These are phyloP conservation scores for Apteryx mantelli DNA, from an alignment of 2,113 vertebrate species.

Conservation along the genomic window DNA sequence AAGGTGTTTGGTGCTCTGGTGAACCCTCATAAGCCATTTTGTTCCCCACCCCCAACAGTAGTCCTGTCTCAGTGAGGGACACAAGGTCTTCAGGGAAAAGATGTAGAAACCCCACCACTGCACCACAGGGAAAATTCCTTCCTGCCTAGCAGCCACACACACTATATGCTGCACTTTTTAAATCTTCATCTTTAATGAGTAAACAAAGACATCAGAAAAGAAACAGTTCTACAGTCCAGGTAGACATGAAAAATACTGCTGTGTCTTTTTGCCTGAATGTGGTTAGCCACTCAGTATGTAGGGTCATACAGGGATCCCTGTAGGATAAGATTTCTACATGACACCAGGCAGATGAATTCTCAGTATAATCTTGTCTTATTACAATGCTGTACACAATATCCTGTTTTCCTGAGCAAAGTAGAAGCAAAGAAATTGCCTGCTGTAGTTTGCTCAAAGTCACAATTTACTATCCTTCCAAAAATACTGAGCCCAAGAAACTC, in stretches of 20 bases:
- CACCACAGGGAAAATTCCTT: background rate
- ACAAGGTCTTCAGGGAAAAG: background rate
- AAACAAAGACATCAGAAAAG: background rate
- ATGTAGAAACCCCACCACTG: background rate
- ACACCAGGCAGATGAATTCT: background rate
- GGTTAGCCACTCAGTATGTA: rapidly evolving
- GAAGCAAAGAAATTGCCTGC: background rate
- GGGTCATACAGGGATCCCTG: background rate
- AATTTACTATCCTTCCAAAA: background rate
- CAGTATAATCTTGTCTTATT: background rate
- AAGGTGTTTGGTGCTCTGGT: background rate
- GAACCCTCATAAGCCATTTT: background rate
- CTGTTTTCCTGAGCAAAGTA: background rate
- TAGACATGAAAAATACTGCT: background rate
- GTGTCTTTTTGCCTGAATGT: background rate
- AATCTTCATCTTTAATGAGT: background rate
- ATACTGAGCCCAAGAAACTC: background rate
- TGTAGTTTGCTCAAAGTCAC: background rate
- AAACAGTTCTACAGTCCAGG: background rate
- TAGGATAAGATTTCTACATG: background rate
- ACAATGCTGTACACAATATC: background rate
- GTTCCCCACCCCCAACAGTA: background rate
- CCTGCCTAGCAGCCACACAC: background rate
- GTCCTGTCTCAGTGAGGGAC: background rate
- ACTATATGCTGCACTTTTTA: background rate